A percentile compares a stretch with the other conserved stretches of the same genome.
phyloP scores from a whole-genome alignment of 2,888 invertebrate genomes.

The Leptura quadrifasciata region DNA sequence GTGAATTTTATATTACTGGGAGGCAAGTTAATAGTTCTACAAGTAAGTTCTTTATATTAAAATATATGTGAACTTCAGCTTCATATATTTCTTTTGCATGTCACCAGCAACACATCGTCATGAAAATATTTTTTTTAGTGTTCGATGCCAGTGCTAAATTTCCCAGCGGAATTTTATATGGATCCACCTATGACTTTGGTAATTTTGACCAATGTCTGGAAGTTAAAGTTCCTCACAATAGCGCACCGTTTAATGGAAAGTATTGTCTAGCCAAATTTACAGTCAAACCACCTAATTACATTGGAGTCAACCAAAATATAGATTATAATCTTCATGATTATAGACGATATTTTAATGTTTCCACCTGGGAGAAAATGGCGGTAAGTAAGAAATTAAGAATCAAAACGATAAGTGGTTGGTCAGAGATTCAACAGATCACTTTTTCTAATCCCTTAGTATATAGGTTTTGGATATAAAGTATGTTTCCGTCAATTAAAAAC shows the following conservation, averaged over 20 bases:
- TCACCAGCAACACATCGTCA: no score
- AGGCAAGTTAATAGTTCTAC: no score
- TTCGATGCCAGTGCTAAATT: conserved; percentile 83
- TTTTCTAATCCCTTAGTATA: no score
- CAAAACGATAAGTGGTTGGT: no score
- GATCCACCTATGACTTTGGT: conserved; percentile 80
- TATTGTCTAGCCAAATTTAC: conserved; percentile 79
- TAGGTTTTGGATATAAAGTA: no score
- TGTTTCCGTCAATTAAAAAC: no score
- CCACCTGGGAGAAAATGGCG: conserved; percentile 59
- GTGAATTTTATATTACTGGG: no score
- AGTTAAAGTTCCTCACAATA: conserved; percentile 59
- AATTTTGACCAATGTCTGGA: conserved; percentile 82
- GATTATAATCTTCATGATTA: conserved; percentile 52
- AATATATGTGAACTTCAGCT: no score
- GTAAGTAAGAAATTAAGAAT: conserved; percentile 54
- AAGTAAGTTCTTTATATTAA: no score
- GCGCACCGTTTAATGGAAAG: conserved; percentile 75
- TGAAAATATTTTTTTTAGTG: conserved; percentile 75
- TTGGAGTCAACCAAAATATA: conserved; percentile 30
- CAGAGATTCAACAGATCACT: no score
- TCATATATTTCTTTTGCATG: no score
- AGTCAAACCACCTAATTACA: conserved; percentile 63
- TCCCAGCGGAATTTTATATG: conserved; percentile 80
- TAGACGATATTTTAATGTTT: conserved; percentile 55